Evolutionary conservation across 2,797 vertebrate species (phyloP), one percentile per base, ranked within the genome.

Genomic region (Neosalanx taihuensis): DNA sequence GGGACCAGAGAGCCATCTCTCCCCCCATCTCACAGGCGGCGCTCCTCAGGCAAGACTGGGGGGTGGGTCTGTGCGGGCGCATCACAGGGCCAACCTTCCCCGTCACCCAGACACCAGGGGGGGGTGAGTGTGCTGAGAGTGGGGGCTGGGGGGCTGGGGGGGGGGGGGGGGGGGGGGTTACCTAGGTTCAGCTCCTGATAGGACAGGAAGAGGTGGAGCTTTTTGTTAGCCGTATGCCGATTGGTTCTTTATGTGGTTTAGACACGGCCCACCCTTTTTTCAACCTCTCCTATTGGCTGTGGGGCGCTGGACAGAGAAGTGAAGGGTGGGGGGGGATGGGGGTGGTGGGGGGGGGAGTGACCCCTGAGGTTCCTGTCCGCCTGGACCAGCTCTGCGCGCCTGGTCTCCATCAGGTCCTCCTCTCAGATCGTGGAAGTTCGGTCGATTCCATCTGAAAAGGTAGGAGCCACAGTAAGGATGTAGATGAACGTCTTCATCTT

Each of bases 401-500:
- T 81, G 79, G 85, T 83, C 91, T 86, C 89, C 84, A 85, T 78
- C 84, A 86, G 80, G 86, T 92, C 89, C 91, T 94, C 74, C 0
- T 41, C 69, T 93, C 92, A 94, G 92, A 99, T 99, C 1, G 97
- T 99, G 72, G 97, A 99, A 74, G 97, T 99, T 86, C 96, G 94
- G 88, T 99, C 97, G 0, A 96, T 94, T 37, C 97, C 97, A 72
- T 99, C 97, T 99, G 81, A 58, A 3, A 67, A 35, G n/a, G 6
- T 41, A 17, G 30, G 69, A 18, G 67, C 13, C 7, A 53, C 51
- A 53, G 15, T 18, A 0, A 53, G 17, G 51, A 26, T 26, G 23
- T 26, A 26, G 23, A 26, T 26, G 23, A 26, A 26, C 23, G 23
- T 26, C 23, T 26, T 26, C 23, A 26, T 26, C 23, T 26, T 26